Base-by-base conservation (phyloP, 2,797 vertebrate genomes). In the Alauda arvensis region DNA sequence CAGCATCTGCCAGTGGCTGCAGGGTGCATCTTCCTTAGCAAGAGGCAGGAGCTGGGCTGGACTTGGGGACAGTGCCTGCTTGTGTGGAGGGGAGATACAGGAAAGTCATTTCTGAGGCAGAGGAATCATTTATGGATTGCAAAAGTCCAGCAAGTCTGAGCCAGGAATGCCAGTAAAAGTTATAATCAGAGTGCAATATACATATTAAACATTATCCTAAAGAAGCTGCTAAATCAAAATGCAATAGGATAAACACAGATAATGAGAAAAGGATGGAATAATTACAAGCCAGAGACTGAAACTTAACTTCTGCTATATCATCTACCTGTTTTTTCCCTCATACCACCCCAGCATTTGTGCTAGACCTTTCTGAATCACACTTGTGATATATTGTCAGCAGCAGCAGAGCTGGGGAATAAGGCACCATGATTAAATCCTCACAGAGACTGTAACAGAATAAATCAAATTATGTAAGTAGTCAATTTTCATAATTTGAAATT, bases 401-500 rank as follows among this genome's bases (percentile, higher is more conserved):
- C 57, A 57, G 85, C 55, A 83, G 45, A 81, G 15, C 49, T 70
- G 43, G 29, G 39, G 31, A 60, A 60, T 83, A 49, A 76, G 34
- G 39, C 78, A 75, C 43, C 6, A 4, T 49, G 67, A 61, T 71
- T 87, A 72, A 89, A 85, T 69, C 48, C 43, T 88, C 61, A 31
- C 57, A 57, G 61, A 82, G 57, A 61, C 40, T 71, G 10, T 17
- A 83, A 52, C 31, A 65, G 81, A 87, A 84, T 68, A 84, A 79
- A 86, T 74, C 51, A 57, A 69, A 89, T 91, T 63, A 75, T 53
- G 20, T 46, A 84, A 70, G 52, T 29, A 31, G 42, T 48, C 91
- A 53, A 49, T 85, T 66, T 55, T 91, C 49, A 49, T 91, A 53
- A 56, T 81, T 82, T 46, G 43, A 83, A 92, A 87, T 74, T 57